Evolutionary conservation across 2,113 vertebrate species (phyloP).

Genomic region (Malaclemys terrapin): DNA sequence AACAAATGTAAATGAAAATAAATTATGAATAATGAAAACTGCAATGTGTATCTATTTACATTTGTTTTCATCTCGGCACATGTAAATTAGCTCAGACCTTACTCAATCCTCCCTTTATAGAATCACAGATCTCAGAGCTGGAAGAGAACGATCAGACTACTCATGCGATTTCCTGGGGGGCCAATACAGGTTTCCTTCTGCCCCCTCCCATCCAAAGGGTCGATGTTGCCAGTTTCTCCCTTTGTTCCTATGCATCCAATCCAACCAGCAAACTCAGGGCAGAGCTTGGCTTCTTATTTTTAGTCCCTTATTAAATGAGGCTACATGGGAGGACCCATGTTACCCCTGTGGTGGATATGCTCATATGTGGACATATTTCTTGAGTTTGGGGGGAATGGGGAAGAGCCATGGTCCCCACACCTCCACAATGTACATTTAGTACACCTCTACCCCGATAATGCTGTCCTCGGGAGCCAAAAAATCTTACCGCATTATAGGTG

Average conservation of each 20-base stretch:
- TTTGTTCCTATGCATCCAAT: background rate
- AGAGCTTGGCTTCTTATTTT: background rate
- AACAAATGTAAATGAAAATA: background rate
- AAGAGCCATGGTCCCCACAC: rapidly evolving
- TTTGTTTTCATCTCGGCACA: background rate
- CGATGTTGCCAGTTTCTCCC: background rate
- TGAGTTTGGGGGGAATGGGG: background rate
- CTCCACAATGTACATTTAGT: background rate
- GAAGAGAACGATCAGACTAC: background rate
- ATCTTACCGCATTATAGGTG: no score
- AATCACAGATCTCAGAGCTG: background rate
- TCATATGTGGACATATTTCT: background rate
- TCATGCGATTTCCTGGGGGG: background rate
- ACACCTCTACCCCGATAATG: no score
- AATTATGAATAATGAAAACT: background rate
- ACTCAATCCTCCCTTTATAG: background rate
- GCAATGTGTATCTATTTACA: background rate
- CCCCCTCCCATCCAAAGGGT: rapidly evolving
- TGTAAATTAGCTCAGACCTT: background rate
- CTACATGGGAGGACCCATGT: background rate
- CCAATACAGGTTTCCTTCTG: rapidly evolving
- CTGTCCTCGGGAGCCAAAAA: no score
- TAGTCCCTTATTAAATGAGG: background rate
- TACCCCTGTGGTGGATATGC: background rate
- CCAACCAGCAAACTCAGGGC: background rate